Conservation (phyloP, 2,797 vertebrate genomes). For the Molothrus aeneus region DNA sequence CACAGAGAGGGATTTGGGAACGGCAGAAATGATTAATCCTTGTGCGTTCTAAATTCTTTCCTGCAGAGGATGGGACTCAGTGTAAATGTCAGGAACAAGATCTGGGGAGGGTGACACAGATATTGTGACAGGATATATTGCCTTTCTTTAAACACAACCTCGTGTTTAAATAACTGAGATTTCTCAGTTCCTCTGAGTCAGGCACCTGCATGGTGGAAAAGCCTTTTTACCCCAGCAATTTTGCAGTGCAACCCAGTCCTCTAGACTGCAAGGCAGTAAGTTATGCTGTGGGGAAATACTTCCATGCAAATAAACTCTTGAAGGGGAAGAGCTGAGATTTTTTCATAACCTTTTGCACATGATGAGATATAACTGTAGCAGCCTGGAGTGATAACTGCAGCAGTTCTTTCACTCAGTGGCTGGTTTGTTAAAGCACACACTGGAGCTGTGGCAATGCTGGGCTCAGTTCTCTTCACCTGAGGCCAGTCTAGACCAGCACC, state of each 20-base stretch:
- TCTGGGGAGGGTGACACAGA: background rate
- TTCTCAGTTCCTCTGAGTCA: background rate
- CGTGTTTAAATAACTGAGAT: background rate
- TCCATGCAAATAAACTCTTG: background rate
- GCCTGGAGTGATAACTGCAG: background rate
- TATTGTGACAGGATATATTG: background rate
- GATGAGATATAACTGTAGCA: background rate
- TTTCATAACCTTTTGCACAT: background rate
- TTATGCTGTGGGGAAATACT: background rate
- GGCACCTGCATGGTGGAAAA: background rate
- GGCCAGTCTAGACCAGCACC: background rate
- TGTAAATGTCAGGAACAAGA: slow-evolving; percentile 1
- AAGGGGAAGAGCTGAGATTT: background rate
- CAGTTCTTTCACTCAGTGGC: background rate
- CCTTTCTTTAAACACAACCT: background rate
- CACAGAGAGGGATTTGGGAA: background rate
- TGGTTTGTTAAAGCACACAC: background rate
- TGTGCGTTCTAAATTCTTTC: background rate
- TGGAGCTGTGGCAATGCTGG: background rate
- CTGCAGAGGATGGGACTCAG: background rate
- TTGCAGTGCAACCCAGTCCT: background rate
- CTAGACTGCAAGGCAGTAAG: background rate
- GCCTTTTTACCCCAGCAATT: background rate
- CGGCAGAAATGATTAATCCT: background rate
- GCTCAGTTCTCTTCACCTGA: background rate